Evolutionary conservation across 2,797 vertebrate species (phyloP), one percentile per base, ranked within the genome.

Genomic region (Crenuchus spilurus): DNA sequence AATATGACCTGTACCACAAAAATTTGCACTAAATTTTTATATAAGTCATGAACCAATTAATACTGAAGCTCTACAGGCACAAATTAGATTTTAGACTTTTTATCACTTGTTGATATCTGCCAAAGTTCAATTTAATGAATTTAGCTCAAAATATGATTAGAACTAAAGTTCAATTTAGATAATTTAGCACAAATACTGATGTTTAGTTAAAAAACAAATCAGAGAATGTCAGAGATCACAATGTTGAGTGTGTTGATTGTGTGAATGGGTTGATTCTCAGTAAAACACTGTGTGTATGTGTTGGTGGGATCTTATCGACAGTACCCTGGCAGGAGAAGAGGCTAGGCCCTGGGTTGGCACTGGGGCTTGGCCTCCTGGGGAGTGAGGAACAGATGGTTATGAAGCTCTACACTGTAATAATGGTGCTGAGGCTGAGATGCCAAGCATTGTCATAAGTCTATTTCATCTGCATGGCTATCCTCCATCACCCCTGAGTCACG

Each of bases 401-500:
- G 37, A 52, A 77, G 61, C 63, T 72, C 74, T 70, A 31, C 77
- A 70, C 64, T 72, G 77, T 44, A 63, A 77, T 70, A 82, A 80
- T 82, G 75, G 79, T 69, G 72, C 57, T 62, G 54, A 72, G 39
- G 54, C 77, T 48, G 74, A 80, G 75, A 71, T 48, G 72, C 51
- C 68, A 75, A 31, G 20, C 39, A 28, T 71, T 70, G 51, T 63
- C 75, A 62, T 77, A 67, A 48, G 58, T 77, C 74, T 82, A 84
- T 81, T 88, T 80, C 81, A 86, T 79, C 81, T 81, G 71, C 82
- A 90, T 41, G 52, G 57, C 58, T 74, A 70, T 73, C 84, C 87
- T 76, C 72, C 65, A 68, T 54, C 75, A 75, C 62, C 86, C 84
- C 76, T 73, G 82, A 90, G 89, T 91, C 92, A 88, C 62, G 85